Percentiles rank a stretch among this genome's conserved stretches.
Evolutionary conservation across 2,888 invertebrate species (phyloP).

Genomic region (Drosophila birchii): DNA sequence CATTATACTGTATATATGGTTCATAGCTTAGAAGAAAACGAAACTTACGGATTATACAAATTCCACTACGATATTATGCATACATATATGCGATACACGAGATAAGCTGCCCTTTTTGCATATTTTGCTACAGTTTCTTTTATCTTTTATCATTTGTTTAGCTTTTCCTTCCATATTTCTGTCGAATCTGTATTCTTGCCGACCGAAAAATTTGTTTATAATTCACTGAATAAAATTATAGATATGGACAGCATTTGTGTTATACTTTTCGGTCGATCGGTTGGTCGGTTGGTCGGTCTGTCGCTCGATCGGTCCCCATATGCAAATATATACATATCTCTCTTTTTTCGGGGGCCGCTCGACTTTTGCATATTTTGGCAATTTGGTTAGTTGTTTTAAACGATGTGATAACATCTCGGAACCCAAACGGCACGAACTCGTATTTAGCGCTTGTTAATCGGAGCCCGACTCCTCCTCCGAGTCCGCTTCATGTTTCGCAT

Average conservation of each 20-base stretch:
- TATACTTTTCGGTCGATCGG: constrained; percentile 39
- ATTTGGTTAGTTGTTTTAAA: constrained; percentile 79
- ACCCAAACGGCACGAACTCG: constrained; percentile 60
- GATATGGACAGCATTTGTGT: constrained; percentile 34
- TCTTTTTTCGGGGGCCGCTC: constrained; percentile 56
- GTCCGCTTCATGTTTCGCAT: constrained; percentile 27
- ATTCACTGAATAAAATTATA: constrained; percentile 68
- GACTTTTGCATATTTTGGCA: constrained; percentile 68
- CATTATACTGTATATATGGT: constrained; percentile 54
- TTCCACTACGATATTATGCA: constrained; percentile 75
- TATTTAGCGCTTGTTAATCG: constrained; percentile 52
- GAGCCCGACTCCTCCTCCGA: constrained; percentile 26
- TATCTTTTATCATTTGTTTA: constrained; percentile 34
- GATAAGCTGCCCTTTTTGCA: constrained; percentile 61
- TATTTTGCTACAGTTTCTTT: constrained; percentile 68
- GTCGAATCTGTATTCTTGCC: constrained; percentile 29
- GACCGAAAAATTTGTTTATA: constrained; percentile 61
- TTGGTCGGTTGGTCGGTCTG: neutral
- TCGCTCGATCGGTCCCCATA: constrained; percentile 13
- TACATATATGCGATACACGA: constrained; percentile 53
- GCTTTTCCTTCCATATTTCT: constrained; percentile 27
- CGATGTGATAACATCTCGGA: constrained; percentile 76
- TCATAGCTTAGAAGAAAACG: constrained; percentile 53
- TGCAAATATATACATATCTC: constrained; percentile 21
- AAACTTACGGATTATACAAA: constrained; percentile 67